Base-by-base conservation (phyloP, 2,113 vertebrate species). In the Corydoras maculifer region DNA sequence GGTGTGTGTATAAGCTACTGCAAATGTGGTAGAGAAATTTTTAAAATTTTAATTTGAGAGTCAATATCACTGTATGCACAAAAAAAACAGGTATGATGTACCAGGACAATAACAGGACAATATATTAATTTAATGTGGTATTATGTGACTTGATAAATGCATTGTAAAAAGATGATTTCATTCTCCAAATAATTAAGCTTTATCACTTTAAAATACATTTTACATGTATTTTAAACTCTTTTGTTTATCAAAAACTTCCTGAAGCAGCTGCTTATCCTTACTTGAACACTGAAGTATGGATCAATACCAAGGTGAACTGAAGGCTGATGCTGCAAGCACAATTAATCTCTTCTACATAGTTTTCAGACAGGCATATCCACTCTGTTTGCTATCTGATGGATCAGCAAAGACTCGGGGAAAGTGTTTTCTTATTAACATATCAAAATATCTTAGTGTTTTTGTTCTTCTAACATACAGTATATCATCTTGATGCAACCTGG, bases 241-340 rank as follows among this genome's bases (percentile, higher is more conserved):
- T 85, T 86, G 83, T 81, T 88, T 88, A 88, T 87, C 84, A 89
- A 85, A 86, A 86, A 73, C 80, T 80, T 79, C 85, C 78, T 64
- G 78, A 85, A 88, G 87, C 88, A 87, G 84, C 82, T 86, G 86
- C 84, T 84, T 77, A 82, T 80, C 82, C 82, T 82, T 84, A 88
- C 86, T 84, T 79, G 80, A 79, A 84, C 84, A 85, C 76, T 82
- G 85, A 85, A 85, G 86, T 83, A 53, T 85, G 85, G 87, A 90
- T 91, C 88, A 89, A 91, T 91, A 91, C 85, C 82, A 82, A 86
- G 84, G 86, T 84, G 66, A 84, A 81, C 84, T 84, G 75, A 84
- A 82, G 84, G 88, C 85, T 87, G 87, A 86, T 87, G 83, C 77
- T 85, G 81, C 83, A 85, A 87, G 85, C 85, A 82, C 82, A 82